Base-by-base conservation (phyloP, 2,888 invertebrate species). In the Drosophila phalerata region DNA sequence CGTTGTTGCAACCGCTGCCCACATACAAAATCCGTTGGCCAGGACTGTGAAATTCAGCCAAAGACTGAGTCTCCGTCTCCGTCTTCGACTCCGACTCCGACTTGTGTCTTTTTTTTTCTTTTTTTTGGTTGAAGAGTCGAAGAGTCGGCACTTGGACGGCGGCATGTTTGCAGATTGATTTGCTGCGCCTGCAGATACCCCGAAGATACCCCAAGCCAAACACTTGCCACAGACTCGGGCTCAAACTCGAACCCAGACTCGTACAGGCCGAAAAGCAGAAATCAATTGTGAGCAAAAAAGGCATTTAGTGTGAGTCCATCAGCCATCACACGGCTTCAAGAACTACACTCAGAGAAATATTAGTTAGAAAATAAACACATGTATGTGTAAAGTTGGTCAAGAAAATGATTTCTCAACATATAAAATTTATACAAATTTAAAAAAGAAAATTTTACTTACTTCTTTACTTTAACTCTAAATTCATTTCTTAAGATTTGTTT, bases 141-240 rank as follows among this genome's bases (percentile, higher is more conserved):
- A 63, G 47, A 61, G 72, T 63, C 64, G 67, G 55, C 84, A 86
- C 77, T 81, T 81, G 85, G 85, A 15, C 77, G 81, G 85, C 85
- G 86, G 85, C 77, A 79, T 87, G 86, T 88, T 87, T 87, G 85
- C 89, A 87, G 86, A 87, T 87, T 87, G 86, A 87, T 87, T 87
- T 87, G 86, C 85, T 88, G 87, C 81, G 87, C 88, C 82, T 82
- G 67, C 85, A 70, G 76, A 76, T 77, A 78, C 66, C 73, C 78
- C 58, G 57, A 69, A 79, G 81, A 80, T 71, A 79, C 52, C 66
- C 64, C 42, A 70, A 83, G 81, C 73, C 73, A 77, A 64, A 81
- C 85, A 85, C 86, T 88, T 88, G 84, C 88, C 85, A 68, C 73
- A 47, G 67, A 53, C 62, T 45, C 42, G 56, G 28, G 28, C 32